Evolutionary conservation across 2,888 invertebrate species (phyloP), one percentile per base, ranked within the genome.

Genomic region (Lysandra coridon): DNA sequence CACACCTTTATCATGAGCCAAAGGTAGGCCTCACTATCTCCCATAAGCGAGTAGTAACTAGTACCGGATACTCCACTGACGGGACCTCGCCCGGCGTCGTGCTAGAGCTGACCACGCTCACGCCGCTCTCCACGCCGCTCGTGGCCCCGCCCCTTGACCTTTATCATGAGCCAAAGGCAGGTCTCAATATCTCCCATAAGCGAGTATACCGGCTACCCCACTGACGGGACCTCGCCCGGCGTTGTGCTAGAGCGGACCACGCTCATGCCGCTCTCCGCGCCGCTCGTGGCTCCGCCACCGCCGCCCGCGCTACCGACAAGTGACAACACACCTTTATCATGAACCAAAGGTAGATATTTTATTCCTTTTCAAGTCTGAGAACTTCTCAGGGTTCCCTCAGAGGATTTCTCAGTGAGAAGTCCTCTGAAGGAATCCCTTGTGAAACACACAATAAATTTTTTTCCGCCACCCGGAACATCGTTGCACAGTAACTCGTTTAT

Each of bases 221-320:
- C 98, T 5, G 98, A 98, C 89, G 97, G 97, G 12, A 97, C 97
- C 2, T 97, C 97, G 1, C 97, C 98, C 1, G 97, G 97, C 33
- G 33, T 14, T 17, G 69, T 14, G 69, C 33, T 33, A 30, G 33
- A 69, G 69, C 69, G 69, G 5, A 92, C 95, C 10, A 88, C 87
- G 82, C 95, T 91, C 85, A 89, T 83, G 83, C 87, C 83, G 88
- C 95, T 92, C 82, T 93, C 95, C 82, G 95, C 95, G 73, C 94
- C 94, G 83, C 89, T 95, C 83, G 89, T 95, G 85, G 89, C 87
- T 0, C 94, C 94, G 1, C 94, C 94, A 82, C 94, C 94, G 79
- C 95, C 96, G 74, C 95, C 95, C 80, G 92, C 95, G 78, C 95
- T 95, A 12, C 91, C 95, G 49, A 95, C 23, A 23, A 23, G 23